A percentile compares a stretch with the other conserved stretches of the same genome.
Conservation (phyloP, 2,888 invertebrate species). For the Napeogenes sylphis region DNA sequence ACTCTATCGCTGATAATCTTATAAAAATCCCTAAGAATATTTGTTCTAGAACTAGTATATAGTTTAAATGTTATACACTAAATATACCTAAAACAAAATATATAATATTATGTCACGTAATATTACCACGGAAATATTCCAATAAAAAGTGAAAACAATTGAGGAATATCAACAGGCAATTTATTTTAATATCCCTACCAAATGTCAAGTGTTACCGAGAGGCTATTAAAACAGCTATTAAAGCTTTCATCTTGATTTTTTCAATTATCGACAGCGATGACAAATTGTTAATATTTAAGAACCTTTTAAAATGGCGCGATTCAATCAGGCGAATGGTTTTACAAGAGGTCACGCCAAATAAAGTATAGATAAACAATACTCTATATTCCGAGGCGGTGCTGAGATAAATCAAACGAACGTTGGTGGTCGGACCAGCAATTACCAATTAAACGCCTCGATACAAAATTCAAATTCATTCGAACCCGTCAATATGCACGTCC, state of each 20-base stretch:
- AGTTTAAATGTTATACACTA: too few relatives aligned
- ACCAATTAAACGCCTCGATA: constrained; percentile 66
- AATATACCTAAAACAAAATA: too few relatives aligned
- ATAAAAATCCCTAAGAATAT: too few relatives aligned
- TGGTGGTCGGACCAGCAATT: constrained; percentile 69
- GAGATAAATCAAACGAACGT: constrained; percentile 67
- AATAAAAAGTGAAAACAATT: background rate
- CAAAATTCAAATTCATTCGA: constrained; percentile 57
- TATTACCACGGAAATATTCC: background rate
- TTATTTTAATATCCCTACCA: constrained; percentile 10
- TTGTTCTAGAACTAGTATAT: too few relatives aligned
- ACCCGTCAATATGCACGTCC: constrained; percentile 43
- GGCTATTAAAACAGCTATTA: constrained; percentile 16
- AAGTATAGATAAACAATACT: constrained; percentile 54
- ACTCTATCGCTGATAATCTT: too few relatives aligned
- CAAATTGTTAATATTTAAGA: constrained; percentile 16
- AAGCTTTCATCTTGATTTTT: constrained; percentile 13
- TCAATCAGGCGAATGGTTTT: constrained; percentile 36
- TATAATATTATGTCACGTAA: background rate
- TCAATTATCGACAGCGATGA: constrained; percentile 17
- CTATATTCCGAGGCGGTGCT: constrained; percentile 56
- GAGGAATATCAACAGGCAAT: constrained; percentile 13
- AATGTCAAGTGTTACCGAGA: constrained; percentile 16
- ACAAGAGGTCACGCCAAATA: constrained; percentile 33
- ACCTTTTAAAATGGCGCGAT: constrained; percentile 28